Percentiles rank a stretch among this genome's conserved stretches.
Evolutionary conservation across 2,113 vertebrate species (phyloP).

Genomic region (Archocentrus centrarchus): DNA sequence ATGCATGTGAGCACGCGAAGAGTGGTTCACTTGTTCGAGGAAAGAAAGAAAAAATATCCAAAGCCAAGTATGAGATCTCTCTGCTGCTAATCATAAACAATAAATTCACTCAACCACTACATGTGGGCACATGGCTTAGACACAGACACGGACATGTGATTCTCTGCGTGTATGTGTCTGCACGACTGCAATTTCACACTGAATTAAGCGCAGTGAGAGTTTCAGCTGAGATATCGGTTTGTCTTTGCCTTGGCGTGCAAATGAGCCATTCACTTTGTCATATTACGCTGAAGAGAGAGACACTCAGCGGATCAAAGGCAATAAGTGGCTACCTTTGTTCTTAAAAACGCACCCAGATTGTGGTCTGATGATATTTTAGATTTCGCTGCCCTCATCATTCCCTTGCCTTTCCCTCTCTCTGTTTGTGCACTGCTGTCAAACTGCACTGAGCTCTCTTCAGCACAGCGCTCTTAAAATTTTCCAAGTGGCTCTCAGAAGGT

Average conservation of each 20-base stretch:
- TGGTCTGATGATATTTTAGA: constrained; percentile 2
- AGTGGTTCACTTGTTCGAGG: neutral
- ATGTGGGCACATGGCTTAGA: constrained; percentile 10
- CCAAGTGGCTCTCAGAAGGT: constrained; percentile 44
- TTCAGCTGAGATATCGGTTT: constrained; percentile 45
- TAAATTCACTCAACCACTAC: constrained; percentile 11
- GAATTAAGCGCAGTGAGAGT: constrained; percentile 62
- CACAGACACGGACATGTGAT: constrained; percentile 24
- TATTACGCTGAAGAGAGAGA: constrained; percentile 6
- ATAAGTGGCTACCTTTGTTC: neutral
- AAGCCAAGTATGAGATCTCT: neutral
- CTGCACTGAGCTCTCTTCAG: constrained; percentile 4
- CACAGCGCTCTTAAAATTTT: constrained; percentile 38
- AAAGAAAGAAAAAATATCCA: neutral
- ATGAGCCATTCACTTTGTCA: constrained; percentile 47
- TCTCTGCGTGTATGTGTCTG: neutral
- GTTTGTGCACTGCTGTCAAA: constrained; percentile 20
- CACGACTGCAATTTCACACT: constrained; percentile 62
- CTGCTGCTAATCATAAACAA: constrained; percentile 33
- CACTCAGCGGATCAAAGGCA: neutral
- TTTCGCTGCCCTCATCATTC: neutral
- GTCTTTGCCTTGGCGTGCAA: constrained; percentile 48
- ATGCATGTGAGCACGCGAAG: neutral
- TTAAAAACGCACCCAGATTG: neutral
- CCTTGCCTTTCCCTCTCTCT: neutral